Evolutionary conservation across 2,113 vertebrate genomes (phyloP), one percentile per base, ranked within the genome.

Genomic region (Pristiophorus japonicus): DNA sequence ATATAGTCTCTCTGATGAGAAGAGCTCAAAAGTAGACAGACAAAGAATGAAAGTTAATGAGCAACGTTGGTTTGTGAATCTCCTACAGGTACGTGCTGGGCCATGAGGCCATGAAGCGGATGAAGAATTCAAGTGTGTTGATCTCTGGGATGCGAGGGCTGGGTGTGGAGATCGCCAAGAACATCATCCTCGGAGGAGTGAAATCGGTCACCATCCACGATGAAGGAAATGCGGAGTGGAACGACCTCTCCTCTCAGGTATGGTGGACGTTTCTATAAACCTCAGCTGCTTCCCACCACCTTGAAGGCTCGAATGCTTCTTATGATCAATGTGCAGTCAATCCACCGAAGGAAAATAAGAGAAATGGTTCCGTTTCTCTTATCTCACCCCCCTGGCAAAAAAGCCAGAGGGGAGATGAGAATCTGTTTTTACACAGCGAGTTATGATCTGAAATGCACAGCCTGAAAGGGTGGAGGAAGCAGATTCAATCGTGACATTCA

Each of bases 161-260:
- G 0, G 99, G 98, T 34, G 98, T 98, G 65, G 98, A 99, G 96
- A 98, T 98, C 94, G 98, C 98, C 96, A 98, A 99, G 95, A 99
- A 98, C 95, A 96, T 99, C 92, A 97, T 98, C 51, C 97, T 99
- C 96, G 98, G 98, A 10, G 99, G 99, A 7, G 98, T 98, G 8
- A 98, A 98, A 95, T 97, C 97, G 5, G 98, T 99, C 95, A 98
- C 98, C 2, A 96, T 99, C 84, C 98, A 99, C 91, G 99, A 99
- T 42, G 96, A 97, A 4, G 96, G 97, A 0, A 27, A 47, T 0
- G 65, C 97, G 0, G 96, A 96, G 88, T 97, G 97, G 97, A 95
- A 95, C 0, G 98, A 99, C 96, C 97, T 97, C 67, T 97, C 97
- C 85, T 98, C 98, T 0, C 99, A 99, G 98, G 99, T 98, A 97